Percentiles rank a stretch among this genome's conserved stretches.
Evolutionary conservation across 1,140 invertebrate species (phyloP).

Genomic region (Drusus annulatus): DNA sequence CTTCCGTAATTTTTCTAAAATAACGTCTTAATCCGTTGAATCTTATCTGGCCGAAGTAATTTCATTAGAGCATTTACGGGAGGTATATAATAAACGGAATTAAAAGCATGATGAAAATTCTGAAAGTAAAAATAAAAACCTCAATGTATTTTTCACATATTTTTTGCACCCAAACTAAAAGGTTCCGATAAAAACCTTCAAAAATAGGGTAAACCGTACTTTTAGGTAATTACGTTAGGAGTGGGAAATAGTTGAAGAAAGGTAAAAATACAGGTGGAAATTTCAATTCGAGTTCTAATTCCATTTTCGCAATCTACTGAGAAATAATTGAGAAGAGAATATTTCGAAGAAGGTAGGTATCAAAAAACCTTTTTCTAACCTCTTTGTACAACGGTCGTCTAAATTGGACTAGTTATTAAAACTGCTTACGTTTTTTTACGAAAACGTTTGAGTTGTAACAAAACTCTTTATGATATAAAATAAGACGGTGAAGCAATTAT

Average conservation of each 20-base stretch:
- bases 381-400: too few species aligned
- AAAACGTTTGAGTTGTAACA: too few species aligned
- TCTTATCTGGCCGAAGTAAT: slow-evolving; percentile 20
- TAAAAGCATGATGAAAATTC: slow-evolving; percentile 34
- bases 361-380: too few species aligned
- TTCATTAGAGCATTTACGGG: not conserved
- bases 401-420: too few species aligned
- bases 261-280: slow-evolving; percentile 17
- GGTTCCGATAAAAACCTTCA: slow-evolving; percentile 37
- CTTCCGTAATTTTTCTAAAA: not conserved
- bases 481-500: too few species aligned
- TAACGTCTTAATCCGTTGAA: slow-evolving; percentile 3
- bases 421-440: too few species aligned
- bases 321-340: too few species aligned
- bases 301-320: not conserved
- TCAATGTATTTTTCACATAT: slow-evolving; percentile 4
- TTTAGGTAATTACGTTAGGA: slow-evolving; percentile 32
- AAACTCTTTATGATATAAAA: too few species aligned
- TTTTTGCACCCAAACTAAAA: slow-evolving; percentile 7
- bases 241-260: slow-evolving; percentile 18
- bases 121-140: slow-evolving; percentile 35
- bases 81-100: slow-evolving; percentile 10
- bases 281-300: slow-evolving; percentile 31
- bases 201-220: slow-evolving; percentile 34
- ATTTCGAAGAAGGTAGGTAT: too few species aligned